Evolutionary conservation across 2,113 vertebrate species (phyloP), one percentile per base, ranked within the genome.

Genomic region (Megalops atlanticus): DNA sequence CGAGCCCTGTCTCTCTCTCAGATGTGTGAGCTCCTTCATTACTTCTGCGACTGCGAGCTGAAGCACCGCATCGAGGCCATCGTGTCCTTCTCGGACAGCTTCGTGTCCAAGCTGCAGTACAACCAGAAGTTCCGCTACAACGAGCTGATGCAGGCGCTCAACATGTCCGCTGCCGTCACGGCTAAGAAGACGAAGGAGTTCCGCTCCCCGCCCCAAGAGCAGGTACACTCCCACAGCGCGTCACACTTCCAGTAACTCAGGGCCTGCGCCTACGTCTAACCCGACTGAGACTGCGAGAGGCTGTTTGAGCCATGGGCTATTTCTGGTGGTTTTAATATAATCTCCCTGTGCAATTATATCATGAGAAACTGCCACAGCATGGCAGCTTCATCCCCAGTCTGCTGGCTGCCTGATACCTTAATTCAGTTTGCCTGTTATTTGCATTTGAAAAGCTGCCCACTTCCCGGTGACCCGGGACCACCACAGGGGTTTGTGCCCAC

Each of bases 111-210:
- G 87, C 90, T 99, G 38, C 98, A 99, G 84, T 95, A 95, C 24
- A 97, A 99, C 91, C 98, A 99, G 86, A 96, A 94, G 78, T 96
- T 94, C 85, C 96, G 97, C 35, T 99, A 99, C 89, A 94, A 96
- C 45, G 95, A 99, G 84, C 95, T 99, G 76, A 98, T 98, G 96
- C 94, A 95, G 90, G 98, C 98, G 2, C 91, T 99, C 81, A 97
- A 99, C 91, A 99, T 99, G 98, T 99, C 98, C 39, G 97, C 97
- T 0, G 97, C 97, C 12, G 89, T 98, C 68, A 99, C 98, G 0
- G 98, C 98, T 82, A 95, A 95, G 85, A 99, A 97, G 86, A 98
- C 97, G 31, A 97, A 94, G 85, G 96, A 98, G 91, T 99, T 99
- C 89, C 94, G 96, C 7, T 97, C 96, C 11, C 97, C 96, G 15